phyloP scores from a whole-genome alignment of 2,797 vertebrate species.

The Scolopax bukidnonensis region DNA sequence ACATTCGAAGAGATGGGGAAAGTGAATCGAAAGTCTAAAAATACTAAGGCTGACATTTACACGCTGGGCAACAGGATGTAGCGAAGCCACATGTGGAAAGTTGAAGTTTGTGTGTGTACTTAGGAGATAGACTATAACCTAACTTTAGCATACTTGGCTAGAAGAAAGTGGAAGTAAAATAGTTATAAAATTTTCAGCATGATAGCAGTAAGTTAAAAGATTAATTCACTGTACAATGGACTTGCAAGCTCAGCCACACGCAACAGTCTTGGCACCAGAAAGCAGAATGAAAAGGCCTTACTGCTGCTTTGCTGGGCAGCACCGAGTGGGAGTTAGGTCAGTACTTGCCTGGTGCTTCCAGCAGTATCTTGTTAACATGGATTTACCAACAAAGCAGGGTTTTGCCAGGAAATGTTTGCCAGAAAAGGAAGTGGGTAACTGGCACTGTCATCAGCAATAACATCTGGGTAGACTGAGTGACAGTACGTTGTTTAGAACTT shows the following conservation, averaged over 20 bases:
- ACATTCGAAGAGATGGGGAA: background rate
- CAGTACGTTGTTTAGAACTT: background rate
- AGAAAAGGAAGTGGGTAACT: background rate
- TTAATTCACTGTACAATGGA: background rate
- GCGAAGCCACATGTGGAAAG: background rate
- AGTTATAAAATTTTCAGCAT: background rate
- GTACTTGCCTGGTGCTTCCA: background rate
- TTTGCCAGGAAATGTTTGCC: background rate
- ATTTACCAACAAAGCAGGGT: background rate
- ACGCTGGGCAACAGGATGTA: background rate
- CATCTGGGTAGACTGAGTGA: background rate
- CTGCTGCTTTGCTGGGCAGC: background rate
- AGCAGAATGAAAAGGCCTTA: background rate
- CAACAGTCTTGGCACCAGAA: background rate
- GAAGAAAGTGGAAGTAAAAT: background rate
- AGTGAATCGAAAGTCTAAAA: conserved; percentile 3
- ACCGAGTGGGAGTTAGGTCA: background rate
- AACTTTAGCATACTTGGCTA: background rate
- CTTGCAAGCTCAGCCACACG: background rate
- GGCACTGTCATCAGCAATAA: background rate
- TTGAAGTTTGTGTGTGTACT: background rate
- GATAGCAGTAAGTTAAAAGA: background rate
- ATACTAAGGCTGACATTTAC: background rate
- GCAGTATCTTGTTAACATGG: background rate
- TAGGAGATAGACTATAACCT: background rate